Evolutionary conservation across 2,113 vertebrate species (phyloP), one percentile per base, ranked within the genome.

Genomic region (Poeciliopsis turrubarensis): DNA sequence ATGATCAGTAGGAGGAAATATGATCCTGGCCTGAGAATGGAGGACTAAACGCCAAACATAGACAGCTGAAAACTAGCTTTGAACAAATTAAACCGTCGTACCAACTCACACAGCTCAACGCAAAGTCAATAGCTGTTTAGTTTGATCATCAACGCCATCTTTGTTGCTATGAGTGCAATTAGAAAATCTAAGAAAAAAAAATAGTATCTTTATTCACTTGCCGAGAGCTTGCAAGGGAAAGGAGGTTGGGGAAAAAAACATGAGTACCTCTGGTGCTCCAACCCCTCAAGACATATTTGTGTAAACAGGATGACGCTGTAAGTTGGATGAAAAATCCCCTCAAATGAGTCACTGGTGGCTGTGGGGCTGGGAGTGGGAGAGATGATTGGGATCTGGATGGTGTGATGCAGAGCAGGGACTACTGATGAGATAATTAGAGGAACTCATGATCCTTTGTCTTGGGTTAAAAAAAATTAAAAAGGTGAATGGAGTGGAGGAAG

Each of bases 381-480:
- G 57, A 32, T 51, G 39, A 60, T 62, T 68, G 29, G 71, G 60
- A 30, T 63, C 65, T 37, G 31, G 70, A 68, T 79, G 65, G 26
- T 73, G 70, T 41, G 65, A 79, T 54, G 71, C 57, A 47, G 25
- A 70, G 27, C 25, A 64, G 51, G 51, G 44, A 69, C 70, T 51
- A 37, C 65, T 51, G 65, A 61, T 79, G 65, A 69, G 72, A 60
- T 70, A 41, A 74, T 65, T 31, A 68, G 71, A 73, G 63, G 27
- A 47, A 44, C 4, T 17, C n/a, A 73, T 60, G 71, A 51, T 54
- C 27, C 30, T 47, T 17, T 60, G 60, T 73, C 70, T 57, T 74
- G 71, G 4, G 41, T 13, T 15, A 17, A 44, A 44, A 44, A 79
- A 37, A 34, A 2, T 2, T 69, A 47, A 73, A 70, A n/a, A 44